Conservation (phyloP, 2,888 invertebrate genomes). For the Melinaea marsaeus region DNA sequence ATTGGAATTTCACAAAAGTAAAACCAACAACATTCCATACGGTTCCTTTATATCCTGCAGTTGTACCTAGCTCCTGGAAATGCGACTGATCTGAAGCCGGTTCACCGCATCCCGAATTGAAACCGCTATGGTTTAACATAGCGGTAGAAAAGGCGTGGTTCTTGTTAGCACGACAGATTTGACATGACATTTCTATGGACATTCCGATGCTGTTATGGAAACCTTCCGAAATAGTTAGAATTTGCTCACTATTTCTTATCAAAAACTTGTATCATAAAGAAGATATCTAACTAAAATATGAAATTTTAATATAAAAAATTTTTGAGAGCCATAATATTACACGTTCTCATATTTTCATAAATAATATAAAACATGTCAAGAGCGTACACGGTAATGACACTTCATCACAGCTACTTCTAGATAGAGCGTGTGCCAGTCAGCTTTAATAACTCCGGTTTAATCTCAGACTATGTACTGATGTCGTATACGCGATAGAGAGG, state of each 20-base stretch:
- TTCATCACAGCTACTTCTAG: conserved; percentile 21
- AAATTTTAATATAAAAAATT: neutral
- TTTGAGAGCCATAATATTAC: conserved; percentile 7
- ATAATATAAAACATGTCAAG: conserved; percentile 32
- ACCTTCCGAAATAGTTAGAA: neutral
- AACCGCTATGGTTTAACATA: conserved; percentile 6
- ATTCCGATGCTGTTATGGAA: neutral
- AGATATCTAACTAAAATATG: too few species aligned
- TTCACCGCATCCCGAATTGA: conserved; percentile 5
- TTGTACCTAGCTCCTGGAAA: neutral
- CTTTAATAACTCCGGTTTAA: conserved; percentile 56
- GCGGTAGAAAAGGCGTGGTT: conserved; percentile 1
- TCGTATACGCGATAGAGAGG: conserved; percentile 24
- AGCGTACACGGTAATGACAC: conserved; percentile 27
- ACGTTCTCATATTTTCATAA: conserved; percentile 26
- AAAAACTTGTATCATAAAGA: too few species aligned
- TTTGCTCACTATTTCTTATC: too few species aligned
- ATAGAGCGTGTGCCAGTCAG: conserved; percentile 25
- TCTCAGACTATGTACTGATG: conserved; percentile 46
- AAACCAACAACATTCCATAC: neutral
- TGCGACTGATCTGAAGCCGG: neutral
- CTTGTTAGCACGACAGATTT: conserved; percentile 1
- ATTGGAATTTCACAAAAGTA: neutral
- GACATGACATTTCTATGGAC: neutral
- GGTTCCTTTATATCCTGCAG: neutral